phyloP scores from a whole-genome alignment of 2,797 vertebrate genomes.

The Salmo trutta region DNA sequence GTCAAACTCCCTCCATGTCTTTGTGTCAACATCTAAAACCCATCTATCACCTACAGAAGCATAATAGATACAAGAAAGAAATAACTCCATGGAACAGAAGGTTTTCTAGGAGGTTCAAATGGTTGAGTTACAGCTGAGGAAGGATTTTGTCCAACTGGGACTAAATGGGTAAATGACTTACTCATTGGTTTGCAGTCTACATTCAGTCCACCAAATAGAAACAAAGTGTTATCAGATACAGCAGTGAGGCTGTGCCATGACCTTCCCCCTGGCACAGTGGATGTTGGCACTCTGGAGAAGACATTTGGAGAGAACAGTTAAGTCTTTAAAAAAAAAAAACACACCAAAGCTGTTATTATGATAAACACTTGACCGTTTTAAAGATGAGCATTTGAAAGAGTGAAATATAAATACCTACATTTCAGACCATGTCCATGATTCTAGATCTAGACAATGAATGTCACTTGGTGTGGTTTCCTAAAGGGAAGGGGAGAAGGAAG shows the following conservation, averaged over 20 bases:
- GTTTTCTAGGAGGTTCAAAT: neutral
- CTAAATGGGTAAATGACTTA: conserved; percentile 66
- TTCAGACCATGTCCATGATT: conserved; percentile 92
- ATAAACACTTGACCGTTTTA: neutral
- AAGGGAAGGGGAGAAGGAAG: conserved; percentile 44
- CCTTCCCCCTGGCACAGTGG: conserved; percentile 79
- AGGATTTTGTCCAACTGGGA: too few species aligned
- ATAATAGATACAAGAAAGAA: neutral
- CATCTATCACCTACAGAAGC: conserved; percentile 86
- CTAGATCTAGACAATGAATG: conserved; percentile 88
- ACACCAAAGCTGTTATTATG: neutral
- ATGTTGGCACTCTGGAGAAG: conserved; percentile 57
- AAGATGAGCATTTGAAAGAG: neutral
- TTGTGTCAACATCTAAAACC: conserved; percentile 83
- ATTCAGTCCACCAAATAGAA: conserved; percentile 93
- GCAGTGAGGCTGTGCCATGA: conserved; percentile 94
- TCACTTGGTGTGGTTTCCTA: conserved; percentile 93
- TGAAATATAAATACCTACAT: conserved; percentile 72
- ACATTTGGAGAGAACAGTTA: neutral
- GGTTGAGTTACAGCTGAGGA: neutral
- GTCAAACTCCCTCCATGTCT: conserved; percentile 85
- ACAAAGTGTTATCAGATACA: conserved; percentile 82
- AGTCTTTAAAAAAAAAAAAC: neutral
- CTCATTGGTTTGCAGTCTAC: conserved; percentile 91
- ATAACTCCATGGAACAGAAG: neutral